These are phyloP conservation scores for Babyrousa celebensis DNA, from an alignment of 2,797 vertebrate genomes.

Conservation along the genomic window DNA sequence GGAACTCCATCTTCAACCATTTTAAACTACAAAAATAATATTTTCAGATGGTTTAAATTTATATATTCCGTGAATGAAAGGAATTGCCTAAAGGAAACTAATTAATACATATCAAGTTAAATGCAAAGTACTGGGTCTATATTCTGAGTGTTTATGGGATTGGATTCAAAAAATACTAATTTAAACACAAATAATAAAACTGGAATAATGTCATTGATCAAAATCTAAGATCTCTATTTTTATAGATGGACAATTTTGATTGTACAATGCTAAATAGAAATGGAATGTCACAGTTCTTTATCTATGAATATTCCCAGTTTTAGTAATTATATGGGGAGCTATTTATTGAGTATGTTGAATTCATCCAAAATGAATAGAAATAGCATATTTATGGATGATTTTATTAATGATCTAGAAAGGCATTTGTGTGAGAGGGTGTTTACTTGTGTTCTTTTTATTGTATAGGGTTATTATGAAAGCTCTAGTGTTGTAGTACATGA, in stretches of 20 bases:
- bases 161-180: neutral
- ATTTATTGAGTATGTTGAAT: neutral
- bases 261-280: neutral
- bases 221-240: neutral
- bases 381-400: neutral
- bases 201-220: neutral
- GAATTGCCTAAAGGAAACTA: neutral
- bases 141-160: neutral
- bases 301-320: neutral
- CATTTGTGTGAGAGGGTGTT: neutral
- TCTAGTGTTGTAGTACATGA: neutral
- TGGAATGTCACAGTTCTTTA: neutral
- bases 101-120: neutral
- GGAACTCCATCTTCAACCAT: neutral
- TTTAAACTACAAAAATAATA: neutral
- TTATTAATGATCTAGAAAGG: neutral
- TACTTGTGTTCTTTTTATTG: neutral
- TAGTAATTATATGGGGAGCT: neutral
- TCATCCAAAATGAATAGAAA: slow-evolving; percentile 15
- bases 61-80: neutral
- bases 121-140: neutral
- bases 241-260: neutral
- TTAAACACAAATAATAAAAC: slow-evolving; percentile 11
- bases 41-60: neutral
- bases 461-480: neutral